Evolutionary conservation across 2,113 vertebrate genomes (phyloP).

Genomic region (Sterrhoptilus dennistouni): DNA sequence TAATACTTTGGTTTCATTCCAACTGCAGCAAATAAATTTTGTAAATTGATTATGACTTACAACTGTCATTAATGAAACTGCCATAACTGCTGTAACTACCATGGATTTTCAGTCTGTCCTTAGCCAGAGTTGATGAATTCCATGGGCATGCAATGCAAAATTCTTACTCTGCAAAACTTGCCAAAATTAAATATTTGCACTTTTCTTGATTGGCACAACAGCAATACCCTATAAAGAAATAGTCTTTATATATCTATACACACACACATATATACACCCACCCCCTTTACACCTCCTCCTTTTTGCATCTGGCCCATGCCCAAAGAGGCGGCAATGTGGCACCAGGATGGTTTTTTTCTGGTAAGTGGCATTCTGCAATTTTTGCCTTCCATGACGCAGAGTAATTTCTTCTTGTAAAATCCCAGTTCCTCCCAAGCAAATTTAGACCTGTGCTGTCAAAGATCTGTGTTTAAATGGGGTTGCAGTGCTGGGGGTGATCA

Average conservation of each 20-base stretch:
- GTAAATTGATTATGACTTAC: not conserved
- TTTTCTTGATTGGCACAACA: not conserved
- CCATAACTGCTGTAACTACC: not conserved
- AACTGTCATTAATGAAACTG: not conserved
- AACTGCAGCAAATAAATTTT: not conserved
- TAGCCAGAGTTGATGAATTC: not conserved
- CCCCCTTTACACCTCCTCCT: not conserved
- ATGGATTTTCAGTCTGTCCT: not conserved
- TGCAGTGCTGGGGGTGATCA: not conserved
- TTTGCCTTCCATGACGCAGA: not conserved
- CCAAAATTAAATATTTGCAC: not conserved
- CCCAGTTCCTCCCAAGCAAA: not conserved
- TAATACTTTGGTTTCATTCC: not conserved
- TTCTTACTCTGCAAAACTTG: not conserved
- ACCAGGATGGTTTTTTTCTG: not conserved
- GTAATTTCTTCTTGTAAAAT: not conserved
- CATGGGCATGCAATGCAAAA: not conserved
- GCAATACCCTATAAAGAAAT: not conserved
- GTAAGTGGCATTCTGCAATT: not conserved
- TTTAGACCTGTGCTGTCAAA: not conserved
- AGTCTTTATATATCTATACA: not conserved
- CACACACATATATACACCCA: not conserved
- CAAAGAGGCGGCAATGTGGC: not conserved
- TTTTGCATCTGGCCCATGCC: not conserved
- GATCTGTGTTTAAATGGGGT: not conserved